Base-by-base conservation (phyloP, 2,113 vertebrate species). In the Mormyrus lacerda region DNA sequence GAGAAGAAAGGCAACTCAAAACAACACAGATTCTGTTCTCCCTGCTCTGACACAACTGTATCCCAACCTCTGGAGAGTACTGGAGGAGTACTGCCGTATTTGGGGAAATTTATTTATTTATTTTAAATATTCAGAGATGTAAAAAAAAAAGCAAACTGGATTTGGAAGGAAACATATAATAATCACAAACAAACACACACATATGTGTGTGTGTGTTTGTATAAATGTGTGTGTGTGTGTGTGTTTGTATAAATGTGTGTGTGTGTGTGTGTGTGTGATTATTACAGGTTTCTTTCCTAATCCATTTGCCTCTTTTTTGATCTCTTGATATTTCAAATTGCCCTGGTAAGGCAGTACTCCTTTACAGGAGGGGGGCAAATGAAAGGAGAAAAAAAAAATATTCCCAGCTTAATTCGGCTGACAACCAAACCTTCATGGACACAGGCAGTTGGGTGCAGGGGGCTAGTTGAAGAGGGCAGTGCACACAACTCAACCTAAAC, bases 1-100 rank as follows among this genome's bases (percentile, higher is more conserved):
- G 69, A 90, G 91, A 94, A 94, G 90, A 92, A 94, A 94, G 89
- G 92, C 92, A 90, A 94, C 95, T 95, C 91, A 93, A 94, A 95
- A 95, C 94, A 95, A 95, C 95, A 94, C 93, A 92, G 92, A 94
- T 95, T 94, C 93, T 93, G 91, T 92, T 91, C 94, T 95, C 90
- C 84, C 87, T 50, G 88, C 85, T 90, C 88, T 93, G 93, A 93
- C 87, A 55, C 91, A 91, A 88, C 90, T 82, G n/a, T 13, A 53
- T 89, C 58, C 39, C 15, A 27, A 91, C 94, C 93, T 50, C 93
- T 90, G 91, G 92, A 94, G 93, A 93, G 53, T 21, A 55, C 19
- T 21, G 19, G 53, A 44, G 35, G 35, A 44, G 31, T 87, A 44
- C 53, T 58, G n/a, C 31, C 50, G n/a, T 44, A 53, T 27, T 27